Evolutionary conservation across 2,797 vertebrate genomes (phyloP), one percentile per base, ranked within the genome.

Genomic region (Allobates femoralis): DNA sequence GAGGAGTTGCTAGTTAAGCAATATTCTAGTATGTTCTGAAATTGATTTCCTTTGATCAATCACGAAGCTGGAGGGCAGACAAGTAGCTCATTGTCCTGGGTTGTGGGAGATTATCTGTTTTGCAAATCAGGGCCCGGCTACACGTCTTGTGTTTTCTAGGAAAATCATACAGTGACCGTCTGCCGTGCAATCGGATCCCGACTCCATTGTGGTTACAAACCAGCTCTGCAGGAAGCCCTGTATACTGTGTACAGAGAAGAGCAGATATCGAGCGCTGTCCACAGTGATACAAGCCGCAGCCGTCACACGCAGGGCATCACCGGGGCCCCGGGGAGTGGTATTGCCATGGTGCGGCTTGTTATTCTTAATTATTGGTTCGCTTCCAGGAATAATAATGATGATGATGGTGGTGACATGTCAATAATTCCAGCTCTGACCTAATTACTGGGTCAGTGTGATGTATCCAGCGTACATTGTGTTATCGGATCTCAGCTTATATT

Each of bases 261-360:
- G 78, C 21, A 8, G 34, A 79, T 34, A 32, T 41, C 23, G 67
- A 71, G 34, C 67, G 1, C 3, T 69, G 23, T 32, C 50, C 32
- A 41, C 53, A 56, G 75, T 34, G 51, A 32, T 34, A 1, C 21
- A 32, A 79, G 77, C 14, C 56, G 74, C 15, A 55, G 69, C n/a
- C 51, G 11, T 74, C 51, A 55, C 18, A 18, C 15, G 23, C 30
- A 19, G 62, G 51, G 76, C 50, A 73, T 66, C 23, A 50, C 30
- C 46, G 10, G 11, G n/a, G 51, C 86, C 74, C 86, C 14, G n/a
- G 86, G 82, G 82, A 84, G 37, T 19, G 51, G 28, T 64, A 84
- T 84, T 56, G 55, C 82, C 86, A 80, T 84, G 86, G 82, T 71
- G 58, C 64, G 3, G 66, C 78, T 81, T 87, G 81, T 84, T 87